Percentiles rank a stretch among this genome's conserved stretches.
phyloP scores from a whole-genome alignment of 2,888 invertebrate genomes.

The Drosophila kambysellisi region DNA sequence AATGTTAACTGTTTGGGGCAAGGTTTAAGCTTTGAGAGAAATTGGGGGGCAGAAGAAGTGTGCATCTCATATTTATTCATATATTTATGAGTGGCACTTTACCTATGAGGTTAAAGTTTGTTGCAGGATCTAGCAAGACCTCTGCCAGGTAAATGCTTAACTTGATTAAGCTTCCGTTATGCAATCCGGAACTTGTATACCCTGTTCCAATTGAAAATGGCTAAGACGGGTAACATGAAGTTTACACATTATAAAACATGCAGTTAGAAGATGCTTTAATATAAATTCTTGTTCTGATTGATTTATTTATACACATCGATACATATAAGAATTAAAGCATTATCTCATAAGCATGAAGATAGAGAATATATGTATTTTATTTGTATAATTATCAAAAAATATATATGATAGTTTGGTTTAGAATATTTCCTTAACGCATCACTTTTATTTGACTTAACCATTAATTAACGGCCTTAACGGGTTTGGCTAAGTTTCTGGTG shows the following conservation, averaged over 20 bases:
- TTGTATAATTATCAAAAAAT: too few relatives aligned
- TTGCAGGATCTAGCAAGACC: slow-evolving; percentile 47
- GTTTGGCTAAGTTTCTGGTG: slow-evolving; percentile 19
- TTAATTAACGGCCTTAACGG: slow-evolving; percentile 62
- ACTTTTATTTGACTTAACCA: slow-evolving; percentile 23
- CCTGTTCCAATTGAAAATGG: not conserved
- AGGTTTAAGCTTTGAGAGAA: slow-evolving; percentile 3
- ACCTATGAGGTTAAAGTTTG: slow-evolving; percentile 67
- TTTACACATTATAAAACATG: not conserved
- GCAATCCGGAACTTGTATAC: slow-evolving; percentile 5
- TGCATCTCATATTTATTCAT: slow-evolving; percentile 38
- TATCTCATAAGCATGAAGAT: not conserved
- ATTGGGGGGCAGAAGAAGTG: not conserved
- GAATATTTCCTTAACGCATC: not conserved
- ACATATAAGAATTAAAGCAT: too few relatives aligned
- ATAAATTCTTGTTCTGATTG: not conserved
- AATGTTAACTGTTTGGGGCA: slow-evolving; percentile 59
- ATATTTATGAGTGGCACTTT: slow-evolving; percentile 53
- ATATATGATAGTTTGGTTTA: not conserved
- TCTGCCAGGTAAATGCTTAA: slow-evolving; percentile 29
- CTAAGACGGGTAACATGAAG: not conserved
- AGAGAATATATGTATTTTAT: not conserved
- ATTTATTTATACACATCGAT: not conserved
- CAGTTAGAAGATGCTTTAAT: not conserved
- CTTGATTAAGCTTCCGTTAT: slow-evolving; percentile 32